phyloP scores from a whole-genome alignment of 2,797 vertebrate genomes.

The Sciurus vulgaris region DNA sequence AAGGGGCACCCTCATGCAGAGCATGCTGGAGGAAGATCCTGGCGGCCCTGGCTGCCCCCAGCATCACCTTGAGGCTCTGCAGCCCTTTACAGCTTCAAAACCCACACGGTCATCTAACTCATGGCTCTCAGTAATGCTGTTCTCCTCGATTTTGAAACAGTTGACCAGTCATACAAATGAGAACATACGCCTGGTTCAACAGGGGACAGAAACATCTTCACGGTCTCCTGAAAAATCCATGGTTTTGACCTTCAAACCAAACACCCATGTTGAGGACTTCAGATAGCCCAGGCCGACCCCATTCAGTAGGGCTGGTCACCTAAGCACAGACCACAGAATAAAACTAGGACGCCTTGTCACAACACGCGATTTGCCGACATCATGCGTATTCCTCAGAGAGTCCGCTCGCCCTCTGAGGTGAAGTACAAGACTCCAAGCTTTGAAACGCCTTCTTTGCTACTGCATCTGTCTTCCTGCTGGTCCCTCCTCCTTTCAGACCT shows the following conservation, averaged over 20 bases:
- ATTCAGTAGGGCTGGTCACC: not conserved
- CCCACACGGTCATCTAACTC: not conserved
- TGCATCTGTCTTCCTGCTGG: not conserved
- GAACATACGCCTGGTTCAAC: not conserved
- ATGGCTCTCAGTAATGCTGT: not conserved
- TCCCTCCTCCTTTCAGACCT: conserved; percentile 53
- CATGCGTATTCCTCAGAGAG: not conserved
- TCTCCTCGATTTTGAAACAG: conserved; percentile 34
- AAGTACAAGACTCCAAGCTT: not conserved
- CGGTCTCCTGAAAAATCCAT: not conserved
- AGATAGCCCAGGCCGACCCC: not conserved
- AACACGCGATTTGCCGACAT: not conserved
- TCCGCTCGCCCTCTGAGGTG: not conserved
- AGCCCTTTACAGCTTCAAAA: not conserved
- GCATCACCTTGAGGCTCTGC: not conserved
- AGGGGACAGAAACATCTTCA: not conserved
- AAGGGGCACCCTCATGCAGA: not conserved
- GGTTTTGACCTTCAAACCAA: not conserved
- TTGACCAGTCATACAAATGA: not conserved
- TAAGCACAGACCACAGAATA: not conserved
- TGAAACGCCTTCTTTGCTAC: not conserved
- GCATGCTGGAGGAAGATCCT: not conserved
- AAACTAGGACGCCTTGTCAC: not conserved
- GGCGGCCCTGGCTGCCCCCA: not conserved
- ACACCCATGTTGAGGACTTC: not conserved